Base-by-base conservation (phyloP, 2,113 vertebrate genomes). In the Ceyx melanurus region DNA sequence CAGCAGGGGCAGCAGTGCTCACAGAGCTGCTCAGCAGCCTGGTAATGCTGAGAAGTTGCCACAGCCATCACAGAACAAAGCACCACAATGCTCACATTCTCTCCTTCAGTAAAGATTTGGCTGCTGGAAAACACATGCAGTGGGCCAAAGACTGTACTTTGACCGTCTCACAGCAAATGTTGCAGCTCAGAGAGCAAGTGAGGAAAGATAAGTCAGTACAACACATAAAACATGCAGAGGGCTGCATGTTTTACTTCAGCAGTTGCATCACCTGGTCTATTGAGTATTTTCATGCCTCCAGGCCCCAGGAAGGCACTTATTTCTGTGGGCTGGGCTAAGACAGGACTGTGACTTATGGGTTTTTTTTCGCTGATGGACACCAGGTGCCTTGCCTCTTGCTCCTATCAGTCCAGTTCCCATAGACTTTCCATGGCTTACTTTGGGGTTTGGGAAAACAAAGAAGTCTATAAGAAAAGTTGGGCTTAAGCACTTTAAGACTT, bases 291-390 rank as follows among this genome's bases (percentile, higher is more conserved):
- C 60, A 62, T 35, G 31, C 13, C 5, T 3, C 14, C 19, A 33
- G 29, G 25, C 22, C 37, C 19, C 0, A 0, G 33, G 51, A 51
- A 5, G 3, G 33, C 31, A 67, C 13, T 1, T 1, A 8, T 77
- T 85, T 71, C 48, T 60, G 28, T 57, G 35, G 5, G 5, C 78
- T 51, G 35, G 13, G 35, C 53, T 91, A 18, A 42, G 35, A 21
- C 3, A 43, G n/a, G 51, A 25, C 31, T 40, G 11, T 14, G 40
- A 77, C 21, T 23, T 71, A 35, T 2, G 3, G 20, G 61, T 92
- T 50, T 0, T 5, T 89, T 86, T 40, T 66, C 80, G 56, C 35
- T 18, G 2, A 7, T 0, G 12, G 45, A 43, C 46, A 42, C 2
- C 11, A 31, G 48, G 8, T 58, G 4, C n/a, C 56, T 70, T 54